Evolutionary conservation across 2,797 vertebrate genomes (phyloP).

Genomic region (Podarcis siculus): DNA sequence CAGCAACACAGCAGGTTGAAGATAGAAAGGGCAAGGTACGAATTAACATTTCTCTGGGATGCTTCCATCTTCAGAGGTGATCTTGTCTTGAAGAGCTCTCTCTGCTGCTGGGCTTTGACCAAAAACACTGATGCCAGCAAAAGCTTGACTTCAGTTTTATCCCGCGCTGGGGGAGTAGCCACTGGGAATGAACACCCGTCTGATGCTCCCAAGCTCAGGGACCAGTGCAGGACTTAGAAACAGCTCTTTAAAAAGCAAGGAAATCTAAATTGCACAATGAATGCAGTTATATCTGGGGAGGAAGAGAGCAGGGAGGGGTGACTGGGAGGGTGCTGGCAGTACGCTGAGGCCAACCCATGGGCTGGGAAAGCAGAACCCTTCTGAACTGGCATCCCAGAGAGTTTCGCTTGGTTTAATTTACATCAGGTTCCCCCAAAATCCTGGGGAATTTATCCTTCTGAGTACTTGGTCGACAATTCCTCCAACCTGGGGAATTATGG

Average conservation of each 20-base stretch:
- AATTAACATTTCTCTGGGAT: neutral
- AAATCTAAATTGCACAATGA: neutral
- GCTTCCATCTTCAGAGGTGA: neutral
- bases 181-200: neutral
- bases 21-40: conserved; percentile 57
- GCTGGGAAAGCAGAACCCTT: neutral
- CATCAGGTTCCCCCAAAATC: neutral
- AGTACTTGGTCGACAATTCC: too few species aligned
- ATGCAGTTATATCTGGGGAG: neutral
- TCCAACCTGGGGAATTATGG: too few species aligned
- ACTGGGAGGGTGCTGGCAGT: neutral
- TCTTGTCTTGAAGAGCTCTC: neutral
- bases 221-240: neutral
- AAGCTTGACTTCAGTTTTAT: neutral
- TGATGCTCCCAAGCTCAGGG: neutral
- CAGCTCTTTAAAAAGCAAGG: neutral
- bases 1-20: conserved; percentile 60
- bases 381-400: neutral
- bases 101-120: neutral
- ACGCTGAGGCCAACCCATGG: neutral
- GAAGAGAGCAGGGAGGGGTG: neutral
- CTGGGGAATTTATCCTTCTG: neutral
- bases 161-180: neutral
- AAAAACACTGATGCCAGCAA: neutral
- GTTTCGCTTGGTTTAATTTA: neutral